A percentile compares a stretch with the other conserved stretches of the same genome.
Conservation (phyloP, 2,113 vertebrate genomes). For the Centropus bengalensis region DNA sequence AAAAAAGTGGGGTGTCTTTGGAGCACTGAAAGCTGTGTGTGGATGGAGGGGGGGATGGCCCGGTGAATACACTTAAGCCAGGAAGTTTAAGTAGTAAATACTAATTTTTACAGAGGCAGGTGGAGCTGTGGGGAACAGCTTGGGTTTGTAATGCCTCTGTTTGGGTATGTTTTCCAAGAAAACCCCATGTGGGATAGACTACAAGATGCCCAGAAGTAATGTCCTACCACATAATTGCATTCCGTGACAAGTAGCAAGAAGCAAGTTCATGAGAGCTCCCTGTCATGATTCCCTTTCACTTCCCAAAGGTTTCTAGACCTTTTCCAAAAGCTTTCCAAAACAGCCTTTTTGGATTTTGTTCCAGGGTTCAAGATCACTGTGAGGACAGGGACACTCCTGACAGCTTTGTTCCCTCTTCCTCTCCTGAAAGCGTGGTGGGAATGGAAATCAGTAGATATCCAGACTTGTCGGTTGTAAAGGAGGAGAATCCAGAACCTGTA, state of each 20-base stretch:
- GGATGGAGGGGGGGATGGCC: too few relatives aligned
- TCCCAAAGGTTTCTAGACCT: neutral
- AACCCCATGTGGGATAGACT: neutral
- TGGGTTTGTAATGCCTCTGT: neutral
- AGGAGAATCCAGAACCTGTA: slow-evolving; percentile 89
- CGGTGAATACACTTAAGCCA: neutral
- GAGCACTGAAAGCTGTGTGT: neutral
- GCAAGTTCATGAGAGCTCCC: neutral
- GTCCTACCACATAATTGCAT: neutral
- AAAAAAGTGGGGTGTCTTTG: neutral
- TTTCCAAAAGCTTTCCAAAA: neutral
- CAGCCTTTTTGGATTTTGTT: neutral
- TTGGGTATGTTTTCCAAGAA: neutral
- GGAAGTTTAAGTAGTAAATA: neutral
- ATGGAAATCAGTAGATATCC: slow-evolving; percentile 91
- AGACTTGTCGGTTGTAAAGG: slow-evolving; percentile 89
- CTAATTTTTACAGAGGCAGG: neutral
- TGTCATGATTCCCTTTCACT: neutral
- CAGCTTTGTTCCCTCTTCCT: slow-evolving; percentile 92
- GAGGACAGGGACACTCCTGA: slow-evolving; percentile 87
- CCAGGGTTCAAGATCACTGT: slow-evolving; percentile 86
- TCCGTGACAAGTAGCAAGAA: neutral
- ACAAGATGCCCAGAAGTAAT: neutral
- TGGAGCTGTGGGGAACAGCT: neutral
- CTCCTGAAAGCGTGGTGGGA: slow-evolving; percentile 92